Evolutionary conservation across 2,797 vertebrate species (phyloP).

Genomic region (Molossus molossus): DNA sequence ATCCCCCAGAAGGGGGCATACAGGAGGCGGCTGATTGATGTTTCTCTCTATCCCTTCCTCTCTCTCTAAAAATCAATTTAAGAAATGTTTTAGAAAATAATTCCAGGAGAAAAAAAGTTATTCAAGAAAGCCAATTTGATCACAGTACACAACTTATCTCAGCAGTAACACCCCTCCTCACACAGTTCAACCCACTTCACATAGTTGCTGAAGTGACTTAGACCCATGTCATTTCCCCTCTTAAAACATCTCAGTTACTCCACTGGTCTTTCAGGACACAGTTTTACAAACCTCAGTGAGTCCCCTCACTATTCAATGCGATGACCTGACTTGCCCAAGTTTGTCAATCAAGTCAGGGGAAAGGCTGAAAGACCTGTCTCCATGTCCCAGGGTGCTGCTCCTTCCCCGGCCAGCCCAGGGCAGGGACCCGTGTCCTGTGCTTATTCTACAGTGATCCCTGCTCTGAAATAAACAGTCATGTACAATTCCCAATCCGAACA

Average conservation of each 20-base stretch:
- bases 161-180: not conserved
- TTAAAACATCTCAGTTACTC: not conserved
- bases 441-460: not conserved
- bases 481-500: not conserved
- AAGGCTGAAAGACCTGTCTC: not conserved
- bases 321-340: not conserved
- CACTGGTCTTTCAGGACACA: not conserved
- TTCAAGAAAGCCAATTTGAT: conserved; percentile 9
- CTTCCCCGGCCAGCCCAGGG: not conserved
- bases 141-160: not conserved
- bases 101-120: not conserved
- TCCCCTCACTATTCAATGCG: not conserved
- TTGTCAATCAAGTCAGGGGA: not conserved
- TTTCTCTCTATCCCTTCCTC: too few species aligned
- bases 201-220: not conserved
- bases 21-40: too few species aligned
- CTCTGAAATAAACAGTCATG: not conserved
- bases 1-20: too few species aligned
- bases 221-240: not conserved
- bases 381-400: not conserved
- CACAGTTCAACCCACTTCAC: not conserved
- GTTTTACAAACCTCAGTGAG: not conserved
- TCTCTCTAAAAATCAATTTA: too few species aligned
- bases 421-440: not conserved
- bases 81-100: not conserved